Conservation (phyloP, 2,797 vertebrate genomes). For the Sebastes minor region DNA sequence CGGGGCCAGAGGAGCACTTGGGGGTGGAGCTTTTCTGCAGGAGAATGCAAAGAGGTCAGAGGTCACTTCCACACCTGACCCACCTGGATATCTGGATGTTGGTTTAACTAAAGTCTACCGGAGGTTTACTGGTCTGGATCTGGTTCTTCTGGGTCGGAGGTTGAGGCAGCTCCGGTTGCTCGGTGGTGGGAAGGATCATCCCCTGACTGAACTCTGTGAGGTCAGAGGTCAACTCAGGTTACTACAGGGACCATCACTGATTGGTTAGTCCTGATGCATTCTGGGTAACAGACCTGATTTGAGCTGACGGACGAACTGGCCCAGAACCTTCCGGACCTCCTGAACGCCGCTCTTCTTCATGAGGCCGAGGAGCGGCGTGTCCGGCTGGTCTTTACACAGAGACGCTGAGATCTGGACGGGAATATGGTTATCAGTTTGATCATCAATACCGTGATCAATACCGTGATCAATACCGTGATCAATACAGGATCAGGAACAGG, state of each 20-base stretch:
- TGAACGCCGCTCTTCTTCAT: conserved; percentile 87
- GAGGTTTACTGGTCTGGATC: conserved; percentile 76
- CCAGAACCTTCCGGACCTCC: conserved; percentile 85
- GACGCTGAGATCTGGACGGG: conserved; percentile 83
- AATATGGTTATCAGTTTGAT: not conserved
- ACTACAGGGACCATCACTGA: not conserved
- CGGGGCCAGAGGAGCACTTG: conserved; percentile 38
- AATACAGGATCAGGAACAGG: not conserved
- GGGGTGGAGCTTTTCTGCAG: conserved; percentile 66
- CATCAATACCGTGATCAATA: not conserved
- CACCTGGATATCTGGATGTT: rapidly evolving
- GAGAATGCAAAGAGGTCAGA: not conserved
- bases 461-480: not conserved
- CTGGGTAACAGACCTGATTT: conserved; percentile 84
- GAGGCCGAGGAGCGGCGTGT: conserved; percentile 85
- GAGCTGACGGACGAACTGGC: conserved; percentile 86
- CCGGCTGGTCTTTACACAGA: conserved; percentile 91
- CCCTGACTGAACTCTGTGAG: conserved; percentile 94
- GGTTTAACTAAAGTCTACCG: conserved; percentile 65
- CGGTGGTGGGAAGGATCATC: conserved; percentile 92
- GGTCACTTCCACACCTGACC: not conserved
- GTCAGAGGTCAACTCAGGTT: conserved; percentile 16
- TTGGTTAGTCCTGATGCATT: not conserved
- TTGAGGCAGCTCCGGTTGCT: conserved; percentile 66
- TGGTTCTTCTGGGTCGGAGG: conserved; percentile 74